Base-by-base conservation (phyloP, 2,113 vertebrate genomes). In the Entosphenus tridentatus region DNA sequence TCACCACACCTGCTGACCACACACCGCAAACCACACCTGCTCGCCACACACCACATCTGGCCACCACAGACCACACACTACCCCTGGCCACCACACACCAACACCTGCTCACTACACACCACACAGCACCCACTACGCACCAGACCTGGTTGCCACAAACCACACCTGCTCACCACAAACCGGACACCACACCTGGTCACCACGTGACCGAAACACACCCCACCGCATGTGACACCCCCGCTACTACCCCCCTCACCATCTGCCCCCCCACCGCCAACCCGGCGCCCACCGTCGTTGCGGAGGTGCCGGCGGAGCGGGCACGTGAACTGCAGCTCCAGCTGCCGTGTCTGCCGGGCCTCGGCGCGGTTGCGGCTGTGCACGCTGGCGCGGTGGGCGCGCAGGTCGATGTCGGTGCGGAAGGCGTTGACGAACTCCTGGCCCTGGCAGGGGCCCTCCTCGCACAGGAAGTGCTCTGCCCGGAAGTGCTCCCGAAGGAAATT, bases 381-480 rank as follows among this genome's bases (percentile, higher is more conserved):
- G 21, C 86, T 77, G 0, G 81, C 93, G 74, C 85, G 88, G 79
- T 98, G 92, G 0, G 92, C 93, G 75, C 96, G 96, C 77, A 88
- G 93, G 78, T 98, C 93, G 1, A 98, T 98, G 74, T 98, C 92
- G 0, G 85, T 81, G 75, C 89, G 88, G 80, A 97, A 98, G 56
- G 92, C 93, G 0, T 97, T 91, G 1, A 89, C 96, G 74, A 98
- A 97, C 79, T 93, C 89, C 73, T 98, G 92, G 0, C 81, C 77
- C 78, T 81, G 85, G 74, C 93, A 98, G 58, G 82, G 82, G 1
- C 89, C 92, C 76, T 98, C 93, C 76, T 98, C 89, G 0, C 93
- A 98, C 55, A 98, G 82, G 72, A 88, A 97, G 76, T 98, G 93
- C 74, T 86, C 85, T 70, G 93, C 86, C 0, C 86, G 82, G 80